These are phyloP conservation scores for Cheilosia grossa DNA, from an alignment of 2,888 invertebrate genomes.

Conservation along the genomic window DNA sequence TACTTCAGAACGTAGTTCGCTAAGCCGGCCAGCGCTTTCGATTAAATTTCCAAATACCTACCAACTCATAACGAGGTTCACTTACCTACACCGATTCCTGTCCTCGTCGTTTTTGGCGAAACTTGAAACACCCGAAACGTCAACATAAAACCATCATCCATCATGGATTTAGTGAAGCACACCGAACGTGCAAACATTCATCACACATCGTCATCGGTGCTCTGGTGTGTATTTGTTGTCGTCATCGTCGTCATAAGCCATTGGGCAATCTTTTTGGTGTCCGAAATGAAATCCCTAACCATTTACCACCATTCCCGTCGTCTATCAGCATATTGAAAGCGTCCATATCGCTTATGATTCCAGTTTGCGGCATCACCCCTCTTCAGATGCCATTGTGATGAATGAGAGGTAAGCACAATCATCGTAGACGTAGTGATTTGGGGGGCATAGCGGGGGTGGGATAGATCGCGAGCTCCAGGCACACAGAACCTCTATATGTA, in stretches of 20 bases:
- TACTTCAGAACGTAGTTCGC: not conserved
- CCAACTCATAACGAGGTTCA: not conserved
- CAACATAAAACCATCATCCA: constrained; percentile 71
- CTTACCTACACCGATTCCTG: not conserved
- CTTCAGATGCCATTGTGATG: constrained; percentile 48
- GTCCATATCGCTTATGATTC: constrained; percentile 62
- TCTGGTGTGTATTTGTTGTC: constrained; percentile 8
- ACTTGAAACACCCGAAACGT: constrained; percentile 45
- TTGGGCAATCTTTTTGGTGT: constrained; percentile 62
- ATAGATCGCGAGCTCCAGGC: not conserved
- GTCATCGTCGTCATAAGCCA: constrained; percentile 18
- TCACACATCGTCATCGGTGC: constrained; percentile 43
- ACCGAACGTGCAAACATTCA: constrained; percentile 66
- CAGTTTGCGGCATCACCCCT: constrained; percentile 10
- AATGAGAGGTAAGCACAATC: constrained; percentile 61
- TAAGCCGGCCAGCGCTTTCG: constrained; percentile 27
- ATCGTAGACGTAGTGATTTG: constrained; percentile 39
- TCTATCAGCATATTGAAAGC: constrained; percentile 66
- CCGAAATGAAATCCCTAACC: constrained; percentile 56
- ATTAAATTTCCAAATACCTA: constrained; percentile 23
- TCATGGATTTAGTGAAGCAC: constrained; percentile 71
- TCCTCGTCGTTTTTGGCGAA: not conserved
- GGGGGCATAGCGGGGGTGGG: not conserved
- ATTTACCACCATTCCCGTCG: constrained; percentile 39
- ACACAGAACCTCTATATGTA: constrained; percentile 42